phyloP scores from a whole-genome alignment of 2,888 invertebrate species.

The Penaeus monodon region DNA sequence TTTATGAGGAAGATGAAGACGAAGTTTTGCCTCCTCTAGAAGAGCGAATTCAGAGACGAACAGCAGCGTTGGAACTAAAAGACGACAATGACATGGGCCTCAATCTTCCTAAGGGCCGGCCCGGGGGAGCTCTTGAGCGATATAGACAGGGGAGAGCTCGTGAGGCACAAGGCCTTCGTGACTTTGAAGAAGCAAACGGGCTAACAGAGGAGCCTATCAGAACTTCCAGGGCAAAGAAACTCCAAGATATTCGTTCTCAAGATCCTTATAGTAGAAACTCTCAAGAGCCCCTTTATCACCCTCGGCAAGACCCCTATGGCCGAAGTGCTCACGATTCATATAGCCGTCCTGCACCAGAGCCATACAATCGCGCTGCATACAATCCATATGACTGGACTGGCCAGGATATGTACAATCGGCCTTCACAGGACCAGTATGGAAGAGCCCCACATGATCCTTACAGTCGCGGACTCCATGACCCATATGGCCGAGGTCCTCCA shows the following conservation, averaged over 20 bases:
- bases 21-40: not conserved
- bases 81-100: not conserved
- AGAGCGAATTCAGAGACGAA: too few relatives aligned
- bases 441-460: constrained; percentile 19
- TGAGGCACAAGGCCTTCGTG: constrained; percentile 5
- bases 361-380: not conserved
- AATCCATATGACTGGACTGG: constrained; percentile 5
- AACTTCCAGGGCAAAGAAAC: too few relatives aligned
- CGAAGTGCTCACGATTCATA: constrained; percentile 3
- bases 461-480: not conserved
- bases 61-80: constrained; percentile 1
- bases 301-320: not conserved
- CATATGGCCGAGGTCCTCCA: not conserved
- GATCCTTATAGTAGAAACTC: not conserved
- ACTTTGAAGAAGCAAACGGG: not conserved
- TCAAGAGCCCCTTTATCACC: not conserved
- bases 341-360: not conserved
- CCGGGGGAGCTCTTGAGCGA: constrained; percentile 27
- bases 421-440: constrained; percentile 12
- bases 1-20: constrained; percentile 42
- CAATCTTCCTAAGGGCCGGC: constrained; percentile 7
- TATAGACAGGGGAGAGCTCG: constrained; percentile 39
- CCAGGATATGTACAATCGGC: not conserved
- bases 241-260: not conserved
- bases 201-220: not conserved